A percentile compares a stretch with the other conserved stretches of the same genome.
These are phyloP conservation scores for Colletes gigas DNA, from an alignment of 1,140 invertebrate genomes.

Conservation along the genomic window DNA sequence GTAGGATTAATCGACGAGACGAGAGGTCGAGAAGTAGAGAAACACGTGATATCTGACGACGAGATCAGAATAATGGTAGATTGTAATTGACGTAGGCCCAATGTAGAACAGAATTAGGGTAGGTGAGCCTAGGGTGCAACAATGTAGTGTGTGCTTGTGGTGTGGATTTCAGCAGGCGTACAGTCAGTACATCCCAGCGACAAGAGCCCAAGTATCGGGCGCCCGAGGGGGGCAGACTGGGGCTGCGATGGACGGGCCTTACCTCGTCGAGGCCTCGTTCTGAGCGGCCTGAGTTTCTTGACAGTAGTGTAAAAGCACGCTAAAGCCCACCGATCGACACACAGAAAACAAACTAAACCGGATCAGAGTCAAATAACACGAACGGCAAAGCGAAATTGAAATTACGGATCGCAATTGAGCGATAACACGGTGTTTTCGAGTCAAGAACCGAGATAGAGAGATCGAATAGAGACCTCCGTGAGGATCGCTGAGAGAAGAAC, in stretches of 20 bases:
- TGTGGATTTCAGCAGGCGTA: conserved; percentile 87
- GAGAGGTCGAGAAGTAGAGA: neutral
- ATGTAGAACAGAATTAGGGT: conserved; percentile 65
- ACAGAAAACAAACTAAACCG: neutral
- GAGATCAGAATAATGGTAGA: neutral
- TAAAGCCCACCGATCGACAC: neutral
- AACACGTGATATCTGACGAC: neutral
- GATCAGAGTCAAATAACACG: conserved; percentile 14
- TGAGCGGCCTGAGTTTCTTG: conserved; percentile 75
- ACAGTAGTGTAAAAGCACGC: conserved; percentile 4
- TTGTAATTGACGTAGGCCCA: conserved; percentile 2
- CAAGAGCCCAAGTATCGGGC: conserved; percentile 83
- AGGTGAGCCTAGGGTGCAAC: conserved; percentile 78
- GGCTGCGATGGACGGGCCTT: conserved; percentile 89
- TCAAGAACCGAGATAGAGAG: neutral
- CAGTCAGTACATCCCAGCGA: conserved; percentile 91
- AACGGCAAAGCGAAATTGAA: neutral
- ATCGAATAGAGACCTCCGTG: neutral
- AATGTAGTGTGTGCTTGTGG: conserved; percentile 81
- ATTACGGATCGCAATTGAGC: neutral
- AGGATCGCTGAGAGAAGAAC: conserved; percentile 22
- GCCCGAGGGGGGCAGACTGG: conserved; percentile 89
- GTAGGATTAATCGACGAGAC: neutral
- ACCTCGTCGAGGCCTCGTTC: conserved; percentile 91
- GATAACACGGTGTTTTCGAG: neutral